Conservation (phyloP, 2,797 vertebrate species). For the Remorina albescens region DNA sequence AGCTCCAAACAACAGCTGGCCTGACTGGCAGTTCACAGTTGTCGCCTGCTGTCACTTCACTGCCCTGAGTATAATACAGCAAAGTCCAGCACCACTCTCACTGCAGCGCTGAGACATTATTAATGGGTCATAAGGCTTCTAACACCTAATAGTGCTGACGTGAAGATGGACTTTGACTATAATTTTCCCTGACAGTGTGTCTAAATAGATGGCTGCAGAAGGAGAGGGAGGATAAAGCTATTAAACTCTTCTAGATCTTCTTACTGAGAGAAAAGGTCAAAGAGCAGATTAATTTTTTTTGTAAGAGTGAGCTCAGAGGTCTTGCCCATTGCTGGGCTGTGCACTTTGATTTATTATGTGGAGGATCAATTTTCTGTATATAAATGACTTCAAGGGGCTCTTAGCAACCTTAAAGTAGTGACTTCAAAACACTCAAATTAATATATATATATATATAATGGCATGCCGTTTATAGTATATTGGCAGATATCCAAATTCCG, state of each 20-base stretch:
- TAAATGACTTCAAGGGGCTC: not conserved
- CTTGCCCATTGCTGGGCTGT: slow-evolving; percentile 25
- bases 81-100: slow-evolving; percentile 44
- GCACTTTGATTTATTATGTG: slow-evolving; percentile 23
- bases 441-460: not conserved
- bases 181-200: slow-evolving; percentile 64
- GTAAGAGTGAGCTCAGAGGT: slow-evolving; percentile 13
- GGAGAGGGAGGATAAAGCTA: slow-evolving; percentile 14
- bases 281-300: slow-evolving; percentile 12
- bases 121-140: slow-evolving; percentile 61
- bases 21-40: slow-evolving; percentile 52
- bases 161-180: slow-evolving; percentile 62
- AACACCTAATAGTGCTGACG: slow-evolving; percentile 65
- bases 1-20: slow-evolving; percentile 46
- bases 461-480: no score
- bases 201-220: slow-evolving; percentile 49
- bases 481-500: no score
- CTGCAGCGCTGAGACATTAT: slow-evolving; percentile 43
- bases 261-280: slow-evolving; percentile 34
- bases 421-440: slow-evolving; percentile 16
- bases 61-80: slow-evolving; percentile 43
- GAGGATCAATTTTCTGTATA: slow-evolving; percentile 16
- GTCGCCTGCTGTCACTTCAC: slow-evolving; percentile 41
- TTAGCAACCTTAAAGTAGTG: slow-evolving; percentile 7
- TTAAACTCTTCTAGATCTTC: slow-evolving; percentile 49